Base-by-base conservation (phyloP, 2,113 vertebrate species). In the Onychostruthus taczanowskii region DNA sequence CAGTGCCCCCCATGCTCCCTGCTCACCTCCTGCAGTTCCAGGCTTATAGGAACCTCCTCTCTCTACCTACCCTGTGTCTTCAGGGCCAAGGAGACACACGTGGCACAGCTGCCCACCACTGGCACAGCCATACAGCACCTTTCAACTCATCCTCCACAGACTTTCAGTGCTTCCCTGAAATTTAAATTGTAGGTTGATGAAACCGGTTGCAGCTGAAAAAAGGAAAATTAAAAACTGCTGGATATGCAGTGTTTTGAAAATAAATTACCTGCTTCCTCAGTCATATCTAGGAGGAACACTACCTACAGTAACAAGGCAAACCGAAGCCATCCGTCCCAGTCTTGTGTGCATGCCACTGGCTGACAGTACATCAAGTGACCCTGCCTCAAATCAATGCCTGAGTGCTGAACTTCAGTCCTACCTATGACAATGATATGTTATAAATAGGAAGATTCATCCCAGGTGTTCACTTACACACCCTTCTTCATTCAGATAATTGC, bases 1-100 rank as follows among this genome's bases (percentile, higher is more conserved):
- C 49, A 23, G 37, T 28, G 31, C 53, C 14, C 27, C 13, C 27
- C 23, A 11, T 0, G 0, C 28, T 5, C 3, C 37, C 62, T 30
- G 28, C 61, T 59, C 37, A 24, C 22, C 19, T 75, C 39, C 37
- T 0, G 0, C 61, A 30, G 27, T 1, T 3, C 39, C 49, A 69
- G 81, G 24, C 20, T 69, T 16, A 15, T 1, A 0, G 5, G 16
- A 58, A 15, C 13, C 55, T 58, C 55, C 16, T 31, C 37, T 58
- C 61, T 46, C 47, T 33, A 9, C 20, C 27, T 77, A 43, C 53
- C 23, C 47, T 0, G 0, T 4, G 1, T 55, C 67, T 55, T 33
- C 23, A 31, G 55, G 63, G 44, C 14, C 88, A 49, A 31, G 77
- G 30, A 27, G 9, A 26, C 46, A 49, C 3, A 0, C 0, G 7